Conservation (phyloP, 1,140 invertebrate species). For the Drosophila virilis region DNA sequence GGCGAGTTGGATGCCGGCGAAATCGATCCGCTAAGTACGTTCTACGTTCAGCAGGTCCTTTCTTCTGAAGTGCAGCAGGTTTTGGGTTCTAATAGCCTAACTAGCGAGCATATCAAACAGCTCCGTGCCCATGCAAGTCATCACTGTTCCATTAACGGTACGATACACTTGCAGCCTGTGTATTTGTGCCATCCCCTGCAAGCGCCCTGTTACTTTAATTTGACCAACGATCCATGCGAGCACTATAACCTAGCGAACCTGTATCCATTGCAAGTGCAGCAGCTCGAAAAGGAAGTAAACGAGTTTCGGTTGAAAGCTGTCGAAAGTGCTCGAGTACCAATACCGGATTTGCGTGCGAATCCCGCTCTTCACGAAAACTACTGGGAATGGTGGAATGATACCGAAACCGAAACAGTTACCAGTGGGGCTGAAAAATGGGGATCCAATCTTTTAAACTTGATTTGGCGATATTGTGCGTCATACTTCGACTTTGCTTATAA, state of each 20-base stretch:
- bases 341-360: constrained; percentile 50
- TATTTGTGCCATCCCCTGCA: constrained; percentile 83
- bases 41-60: constrained; percentile 60
- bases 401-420: constrained; percentile 13
- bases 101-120: constrained; percentile 64
- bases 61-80: constrained; percentile 62
- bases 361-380: constrained; percentile 54
- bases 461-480: background rate
- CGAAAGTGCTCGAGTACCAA: constrained; percentile 42
- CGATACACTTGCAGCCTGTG: constrained; percentile 39
- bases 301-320: constrained; percentile 43
- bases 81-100: constrained; percentile 42
- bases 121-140: constrained; percentile 85
- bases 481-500: too few relatives aligned
- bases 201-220: constrained; percentile 90
- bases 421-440: background rate
- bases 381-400: constrained; percentile 77
- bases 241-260: constrained; percentile 87
- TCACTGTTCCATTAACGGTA: constrained; percentile 51
- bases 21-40: constrained; percentile 41
- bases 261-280: constrained; percentile 57
- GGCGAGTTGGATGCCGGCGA: constrained; percentile 43
- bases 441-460: constrained; percentile 1
- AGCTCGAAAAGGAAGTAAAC: constrained; percentile 65
- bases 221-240: constrained; percentile 92